A percentile compares a stretch with the other conserved stretches of the same genome.
These are phyloP conservation scores for Triplophysa bombifrons DNA, from an alignment of 2,797 vertebrate species.

Conservation along the genomic window DNA sequence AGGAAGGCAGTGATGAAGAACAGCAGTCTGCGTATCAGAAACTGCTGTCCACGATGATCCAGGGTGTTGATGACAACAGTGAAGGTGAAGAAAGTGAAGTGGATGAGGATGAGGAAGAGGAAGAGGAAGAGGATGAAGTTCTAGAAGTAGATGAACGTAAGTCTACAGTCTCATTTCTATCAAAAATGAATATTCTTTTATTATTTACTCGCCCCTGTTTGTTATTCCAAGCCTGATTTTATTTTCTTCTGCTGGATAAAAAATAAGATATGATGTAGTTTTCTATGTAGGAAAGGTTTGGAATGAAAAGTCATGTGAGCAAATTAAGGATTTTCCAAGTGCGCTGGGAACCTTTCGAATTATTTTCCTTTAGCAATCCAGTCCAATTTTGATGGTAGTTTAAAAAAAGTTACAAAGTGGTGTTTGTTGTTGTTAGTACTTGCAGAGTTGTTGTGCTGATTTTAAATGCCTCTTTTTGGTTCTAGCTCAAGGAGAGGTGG, in stretches of 20 bases:
- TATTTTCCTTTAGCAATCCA: too few species aligned
- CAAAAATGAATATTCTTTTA: neutral
- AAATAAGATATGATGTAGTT: too few species aligned
- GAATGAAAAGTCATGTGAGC: too few species aligned
- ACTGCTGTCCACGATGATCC: constrained; percentile 85
- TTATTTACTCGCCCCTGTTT: too few species aligned
- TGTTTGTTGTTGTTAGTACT: neutral
- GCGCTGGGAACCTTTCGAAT: too few species aligned
- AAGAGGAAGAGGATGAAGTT: neutral
- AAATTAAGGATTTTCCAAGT: too few species aligned
- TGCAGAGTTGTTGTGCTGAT: neutral
- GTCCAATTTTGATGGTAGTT: too few species aligned
- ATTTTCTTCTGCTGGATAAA: too few species aligned
- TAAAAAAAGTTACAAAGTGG: too few species aligned
- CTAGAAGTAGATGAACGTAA: constrained; percentile 41
- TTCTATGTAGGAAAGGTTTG: too few species aligned
- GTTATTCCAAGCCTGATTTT: too few species aligned
- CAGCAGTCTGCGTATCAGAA: constrained; percentile 85
- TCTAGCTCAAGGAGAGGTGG: constrained; percentile 50
- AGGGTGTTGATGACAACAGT: constrained; percentile 64
- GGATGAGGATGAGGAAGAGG: constrained; percentile 11
- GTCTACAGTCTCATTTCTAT: neutral
- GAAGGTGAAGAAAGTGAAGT: constrained; percentile 78
- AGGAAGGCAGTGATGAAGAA: constrained; percentile 77
- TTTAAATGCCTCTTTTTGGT: neutral